A percentile compares a stretch with the other conserved stretches of the same genome.
phyloP scores from a whole-genome alignment of 1,140 invertebrate genomes.

The Phthorimaea operculella region DNA sequence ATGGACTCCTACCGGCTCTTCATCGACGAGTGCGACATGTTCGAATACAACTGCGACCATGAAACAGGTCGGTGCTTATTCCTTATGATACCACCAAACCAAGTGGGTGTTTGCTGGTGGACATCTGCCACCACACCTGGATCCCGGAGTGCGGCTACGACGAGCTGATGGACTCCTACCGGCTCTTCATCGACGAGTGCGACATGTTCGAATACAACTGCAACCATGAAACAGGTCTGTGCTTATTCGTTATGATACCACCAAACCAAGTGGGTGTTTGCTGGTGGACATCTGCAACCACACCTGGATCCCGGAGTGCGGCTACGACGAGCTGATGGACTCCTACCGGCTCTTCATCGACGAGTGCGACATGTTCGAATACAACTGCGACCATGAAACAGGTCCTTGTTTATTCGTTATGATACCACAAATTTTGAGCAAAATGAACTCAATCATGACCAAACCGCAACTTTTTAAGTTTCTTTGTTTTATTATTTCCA shows the following conservation, averaged over 20 bases:
- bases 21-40: constrained; percentile 39
- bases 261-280: constrained; percentile 23
- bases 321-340: constrained; percentile 14
- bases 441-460: no score
- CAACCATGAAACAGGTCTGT: constrained; percentile 13
- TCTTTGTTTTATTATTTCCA: no score
- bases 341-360: constrained; percentile 29
- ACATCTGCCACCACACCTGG: constrained; percentile 39
- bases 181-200: constrained; percentile 39
- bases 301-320: constrained; percentile 32
- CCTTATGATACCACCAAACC: no score
- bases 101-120: constrained; percentile 25
- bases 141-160: constrained; percentile 28
- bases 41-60: constrained; percentile 40
- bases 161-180: constrained; percentile 1
- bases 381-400: constrained; percentile 31
- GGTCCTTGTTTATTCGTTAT: background rate
- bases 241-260: no score
- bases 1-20: constrained; percentile 20
- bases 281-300: constrained; percentile 35
- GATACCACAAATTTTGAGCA: no score
- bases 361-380: constrained; percentile 40
- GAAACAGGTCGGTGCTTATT: background rate
- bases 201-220: constrained; percentile 44
- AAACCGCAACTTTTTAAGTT: no score